Evolutionary conservation across 2,113 vertebrate genomes (phyloP), one percentile per base, ranked within the genome.

Genomic region (Pyxicephalus adspersus): DNA sequence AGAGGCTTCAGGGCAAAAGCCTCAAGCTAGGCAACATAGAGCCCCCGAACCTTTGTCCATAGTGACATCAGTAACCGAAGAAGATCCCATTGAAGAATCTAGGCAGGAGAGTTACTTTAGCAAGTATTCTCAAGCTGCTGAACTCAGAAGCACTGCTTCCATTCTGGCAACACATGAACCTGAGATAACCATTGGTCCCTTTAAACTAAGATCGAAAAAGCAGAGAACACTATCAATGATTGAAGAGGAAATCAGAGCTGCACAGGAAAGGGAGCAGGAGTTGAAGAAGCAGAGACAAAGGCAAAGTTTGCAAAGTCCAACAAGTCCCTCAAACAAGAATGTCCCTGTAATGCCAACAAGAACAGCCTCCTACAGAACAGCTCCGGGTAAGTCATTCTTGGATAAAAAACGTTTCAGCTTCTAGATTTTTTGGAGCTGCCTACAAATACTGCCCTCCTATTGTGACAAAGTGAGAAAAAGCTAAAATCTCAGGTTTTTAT

Each of bases 181-280:
- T 0, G 98, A 98, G 75, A 90, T 94, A 71, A 92, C 89, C 0
- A 85, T 95, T 0, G 98, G 97, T 0, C 98, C 97, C 2, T 99
- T 98, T 91, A 97, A 94, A 86, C 89, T 99, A 83, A 94, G 98
- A 76, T 98, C 97, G 0, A 95, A 94, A 86, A 98, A 98, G 88
- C 97, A 99, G 89, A 87, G 93, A 83, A 99, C 98, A 77, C 89
- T 98, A 84, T 99, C 97, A 0, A 98, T 99, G 97, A 99, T 99
- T 0, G 98, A 99, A 83, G 97, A 98, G 87, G 98, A 99, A 90
- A 99, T 99, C 88, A 93, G 98, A 78, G 97, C 96, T 1, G 96
- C 98, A 73, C 96, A 99, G 89, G 94, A 99, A 60, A 91, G 98
- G n/a, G 98, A 99, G 81, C 96, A 98, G 77, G 97, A 99, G 85